Evolutionary conservation across 1,140 invertebrate species (phyloP).

Genomic region (Drosophila takahashii): DNA sequence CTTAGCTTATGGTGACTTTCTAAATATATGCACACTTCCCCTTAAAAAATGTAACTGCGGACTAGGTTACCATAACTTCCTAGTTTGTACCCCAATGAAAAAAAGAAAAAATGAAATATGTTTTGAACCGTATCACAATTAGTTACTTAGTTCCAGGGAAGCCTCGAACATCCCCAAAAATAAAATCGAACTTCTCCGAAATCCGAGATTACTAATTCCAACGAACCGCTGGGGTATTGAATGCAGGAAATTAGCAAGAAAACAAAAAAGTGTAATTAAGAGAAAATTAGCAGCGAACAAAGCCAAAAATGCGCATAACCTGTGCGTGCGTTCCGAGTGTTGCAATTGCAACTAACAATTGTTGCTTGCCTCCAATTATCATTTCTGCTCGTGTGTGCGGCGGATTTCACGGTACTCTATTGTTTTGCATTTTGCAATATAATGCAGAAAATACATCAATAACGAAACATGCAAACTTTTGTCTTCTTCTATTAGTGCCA

Average conservation of each 20-base stretch:
- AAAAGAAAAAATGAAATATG: neutral
- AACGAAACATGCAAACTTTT: slow-evolving; percentile 42
- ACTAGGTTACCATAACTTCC: no score
- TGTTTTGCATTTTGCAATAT: slow-evolving; percentile 59
- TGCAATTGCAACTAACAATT: slow-evolving; percentile 40
- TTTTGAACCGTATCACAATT: neutral
- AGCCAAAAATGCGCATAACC: slow-evolving; percentile 11
- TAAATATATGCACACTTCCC: neutral
- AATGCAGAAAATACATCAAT: slow-evolving; percentile 47
- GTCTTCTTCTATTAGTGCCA: slow-evolving; percentile 59
- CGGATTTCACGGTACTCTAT: slow-evolving; percentile 44
- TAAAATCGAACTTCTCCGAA: slow-evolving; percentile 2
- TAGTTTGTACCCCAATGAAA: neutral
- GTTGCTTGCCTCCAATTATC: slow-evolving; percentile 48
- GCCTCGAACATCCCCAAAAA: neutral
- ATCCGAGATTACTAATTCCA: slow-evolving; percentile 11
- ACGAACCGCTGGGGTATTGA: slow-evolving; percentile 10
- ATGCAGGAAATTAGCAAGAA: slow-evolving; percentile 31
- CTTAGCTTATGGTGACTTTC: neutral
- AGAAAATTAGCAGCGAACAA: slow-evolving; percentile 37
- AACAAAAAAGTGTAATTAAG: slow-evolving; percentile 45
- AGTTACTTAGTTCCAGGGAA: neutral
- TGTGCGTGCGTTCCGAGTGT: slow-evolving; percentile 38
- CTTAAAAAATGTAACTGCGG: neutral
- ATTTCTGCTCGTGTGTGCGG: slow-evolving; percentile 1